Percentiles rank a stretch among this genome's conserved stretches.
These are phyloP conservation scores for Ptilodon capucinus DNA, from an alignment of 2,888 invertebrate genomes.

Conservation along the genomic window DNA sequence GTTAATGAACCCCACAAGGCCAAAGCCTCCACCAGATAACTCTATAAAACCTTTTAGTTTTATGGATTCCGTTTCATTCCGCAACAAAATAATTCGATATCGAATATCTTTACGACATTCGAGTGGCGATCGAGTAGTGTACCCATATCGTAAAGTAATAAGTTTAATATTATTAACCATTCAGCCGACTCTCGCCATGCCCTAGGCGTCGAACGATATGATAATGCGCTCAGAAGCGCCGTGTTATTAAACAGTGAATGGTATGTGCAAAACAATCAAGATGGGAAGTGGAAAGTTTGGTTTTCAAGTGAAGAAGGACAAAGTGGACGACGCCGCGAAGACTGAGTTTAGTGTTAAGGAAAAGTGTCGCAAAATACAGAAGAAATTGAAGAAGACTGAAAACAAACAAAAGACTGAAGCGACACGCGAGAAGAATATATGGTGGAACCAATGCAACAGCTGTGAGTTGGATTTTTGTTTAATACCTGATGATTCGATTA, in stretches of 20 bases:
- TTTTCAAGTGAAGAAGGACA: constrained; percentile 68
- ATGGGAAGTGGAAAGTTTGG: constrained; percentile 78
- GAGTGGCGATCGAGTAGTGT: constrained; percentile 53
- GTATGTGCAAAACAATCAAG: constrained; percentile 53
- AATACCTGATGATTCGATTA: constrained; percentile 2
- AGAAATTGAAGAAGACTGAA: constrained; percentile 78
- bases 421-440: constrained; percentile 70
- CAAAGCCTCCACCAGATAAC: constrained; percentile 68
- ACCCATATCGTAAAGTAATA: constrained; percentile 49
- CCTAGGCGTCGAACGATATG: constrained; percentile 47
- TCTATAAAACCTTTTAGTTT: constrained; percentile 79
- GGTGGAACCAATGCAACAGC: constrained; percentile 79
- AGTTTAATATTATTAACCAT: constrained; percentile 50
- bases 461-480: constrained; percentile 53
- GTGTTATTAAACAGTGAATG: constrained; percentile 34
- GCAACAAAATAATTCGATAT: constrained; percentile 70
- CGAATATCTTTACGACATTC: constrained; percentile 71
- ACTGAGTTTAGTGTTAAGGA: constrained; percentile 79
- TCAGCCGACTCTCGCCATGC: constrained; percentile 40
- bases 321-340: constrained; percentile 62
- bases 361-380: constrained; percentile 72
- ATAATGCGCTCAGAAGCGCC: constrained; percentile 35
- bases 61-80: constrained; percentile 71
- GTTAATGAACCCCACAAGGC: constrained; percentile 78
- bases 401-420: constrained; percentile 56